Percentiles rank a stretch among this genome's conserved stretches.
Evolutionary conservation across 2,888 invertebrate genomes (phyloP).

Genomic region (Tetranychus piercei): DNA sequence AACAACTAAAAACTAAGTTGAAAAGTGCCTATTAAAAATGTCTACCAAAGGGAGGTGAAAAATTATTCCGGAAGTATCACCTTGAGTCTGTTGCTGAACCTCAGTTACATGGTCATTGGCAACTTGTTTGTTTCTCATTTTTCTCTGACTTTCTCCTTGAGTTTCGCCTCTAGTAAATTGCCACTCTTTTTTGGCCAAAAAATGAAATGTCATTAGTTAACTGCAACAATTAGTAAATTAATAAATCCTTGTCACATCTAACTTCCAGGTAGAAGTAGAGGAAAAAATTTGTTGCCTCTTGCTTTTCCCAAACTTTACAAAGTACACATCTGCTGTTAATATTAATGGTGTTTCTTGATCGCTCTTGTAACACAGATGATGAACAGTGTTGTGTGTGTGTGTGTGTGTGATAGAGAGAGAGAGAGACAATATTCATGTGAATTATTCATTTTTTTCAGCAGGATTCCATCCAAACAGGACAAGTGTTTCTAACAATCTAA

Average conservation of each 20-base stretch:
- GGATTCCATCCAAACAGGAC: neutral
- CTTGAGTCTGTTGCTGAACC: neutral
- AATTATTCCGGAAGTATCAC: conserved; percentile 1
- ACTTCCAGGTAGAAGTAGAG: too few species aligned
- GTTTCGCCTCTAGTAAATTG: neutral
- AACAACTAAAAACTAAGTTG: neutral
- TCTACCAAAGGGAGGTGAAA: neutral
- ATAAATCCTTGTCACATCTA: neutral
- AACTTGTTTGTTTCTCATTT: neutral
- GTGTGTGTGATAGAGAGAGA: too few species aligned
- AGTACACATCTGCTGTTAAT: too few species aligned
- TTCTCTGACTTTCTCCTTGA: neutral
- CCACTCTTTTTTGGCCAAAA: neutral
- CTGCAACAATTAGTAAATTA: neutral
- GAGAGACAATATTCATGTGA: neutral
- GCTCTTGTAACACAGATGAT: neutral
- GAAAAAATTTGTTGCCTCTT: neutral
- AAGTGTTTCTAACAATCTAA: neutral
- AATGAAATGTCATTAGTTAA: neutral
- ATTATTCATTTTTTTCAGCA: neutral
- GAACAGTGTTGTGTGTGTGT: neutral
- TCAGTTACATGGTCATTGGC: neutral
- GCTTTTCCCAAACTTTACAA: neutral
- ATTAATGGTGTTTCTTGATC: too few species aligned
- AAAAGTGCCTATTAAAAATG: neutral